Percentiles rank a stretch among this genome's conserved stretches.
phyloP scores from a whole-genome alignment of 2,113 vertebrate genomes.

The Struthidea cinerea region DNA sequence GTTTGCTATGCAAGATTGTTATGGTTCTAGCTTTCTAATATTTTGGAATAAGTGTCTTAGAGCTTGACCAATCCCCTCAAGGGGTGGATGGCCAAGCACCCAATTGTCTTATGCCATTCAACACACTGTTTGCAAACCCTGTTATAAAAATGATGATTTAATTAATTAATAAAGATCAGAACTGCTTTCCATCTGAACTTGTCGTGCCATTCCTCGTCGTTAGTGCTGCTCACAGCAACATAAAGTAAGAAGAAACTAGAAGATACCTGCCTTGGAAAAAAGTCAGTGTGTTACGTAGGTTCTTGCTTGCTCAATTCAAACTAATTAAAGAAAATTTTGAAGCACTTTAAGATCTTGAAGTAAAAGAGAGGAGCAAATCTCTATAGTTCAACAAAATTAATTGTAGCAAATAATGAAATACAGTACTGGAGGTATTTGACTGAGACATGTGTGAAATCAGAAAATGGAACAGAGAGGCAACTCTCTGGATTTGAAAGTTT shows the following conservation, averaged over 20 bases:
- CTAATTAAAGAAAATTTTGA: background rate
- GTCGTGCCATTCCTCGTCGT: too few relatives aligned
- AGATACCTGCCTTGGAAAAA: background rate
- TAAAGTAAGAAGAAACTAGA: background rate
- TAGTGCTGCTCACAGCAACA: too few relatives aligned
- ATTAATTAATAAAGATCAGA: too few relatives aligned
- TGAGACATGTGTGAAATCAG: background rate
- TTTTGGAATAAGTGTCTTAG: too few relatives aligned
- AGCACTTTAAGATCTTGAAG: background rate
- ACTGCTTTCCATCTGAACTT: too few relatives aligned
- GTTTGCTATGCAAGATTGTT: too few relatives aligned
- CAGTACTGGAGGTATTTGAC: background rate
- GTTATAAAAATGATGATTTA: too few relatives aligned
- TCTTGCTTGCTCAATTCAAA: background rate
- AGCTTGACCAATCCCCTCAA: too few relatives aligned
- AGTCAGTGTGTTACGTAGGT: background rate
- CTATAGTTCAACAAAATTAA: background rate
- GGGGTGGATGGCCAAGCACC: too few relatives aligned
- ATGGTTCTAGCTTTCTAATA: too few relatives aligned
- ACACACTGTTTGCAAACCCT: too few relatives aligned
- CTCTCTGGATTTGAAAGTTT: background rate
- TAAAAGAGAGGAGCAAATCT: background rate
- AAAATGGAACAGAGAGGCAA: background rate
- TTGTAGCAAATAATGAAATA: background rate
- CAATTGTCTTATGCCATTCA: too few relatives aligned